Conservation (phyloP, 2,888 invertebrate species). For the Endotricha flammealis region DNA sequence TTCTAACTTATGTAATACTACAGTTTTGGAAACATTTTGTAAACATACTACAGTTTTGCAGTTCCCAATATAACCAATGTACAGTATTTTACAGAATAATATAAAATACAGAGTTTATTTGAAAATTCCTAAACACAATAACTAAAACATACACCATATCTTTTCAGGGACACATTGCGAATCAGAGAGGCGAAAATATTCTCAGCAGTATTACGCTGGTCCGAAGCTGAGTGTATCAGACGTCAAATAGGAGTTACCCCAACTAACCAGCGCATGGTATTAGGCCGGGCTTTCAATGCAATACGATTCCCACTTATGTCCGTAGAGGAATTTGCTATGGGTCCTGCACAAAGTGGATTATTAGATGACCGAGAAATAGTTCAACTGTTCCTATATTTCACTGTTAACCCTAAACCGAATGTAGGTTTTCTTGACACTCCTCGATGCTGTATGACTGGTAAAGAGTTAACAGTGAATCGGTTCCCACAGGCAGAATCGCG, state of each 20-base stretch:
- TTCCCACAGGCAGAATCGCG: conserved; percentile 87
- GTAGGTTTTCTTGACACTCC: conserved; percentile 85
- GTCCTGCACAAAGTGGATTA: conserved; percentile 85
- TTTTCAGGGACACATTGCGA: conserved; percentile 84
- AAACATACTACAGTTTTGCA: no score
- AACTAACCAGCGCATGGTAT: conserved; percentile 82
- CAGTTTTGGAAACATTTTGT: no score
- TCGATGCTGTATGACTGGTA: conserved; percentile 87
- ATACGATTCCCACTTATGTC: conserved; percentile 91
- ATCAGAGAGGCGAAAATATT: conserved; percentile 89
- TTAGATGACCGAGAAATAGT: conserved; percentile 87
- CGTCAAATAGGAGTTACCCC: conserved; percentile 81
- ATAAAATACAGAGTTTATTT: no score
- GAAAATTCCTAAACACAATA: no score
- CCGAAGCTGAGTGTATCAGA: conserved; percentile 85
- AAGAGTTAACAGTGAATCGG: conserved; percentile 84
- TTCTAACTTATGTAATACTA: no score
- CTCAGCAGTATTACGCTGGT: conserved; percentile 85
- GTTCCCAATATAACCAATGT: no score
- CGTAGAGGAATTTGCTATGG: conserved; percentile 89
- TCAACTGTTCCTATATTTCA: conserved; percentile 83
- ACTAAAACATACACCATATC: conserved; percentile 5
- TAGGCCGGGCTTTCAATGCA: conserved; percentile 84
- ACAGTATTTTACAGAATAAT: no score
- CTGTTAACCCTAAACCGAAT: conserved; percentile 86